Evolutionary conservation across 2,113 vertebrate genomes (phyloP).

Genomic region (Erythrolamprus reginae): DNA sequence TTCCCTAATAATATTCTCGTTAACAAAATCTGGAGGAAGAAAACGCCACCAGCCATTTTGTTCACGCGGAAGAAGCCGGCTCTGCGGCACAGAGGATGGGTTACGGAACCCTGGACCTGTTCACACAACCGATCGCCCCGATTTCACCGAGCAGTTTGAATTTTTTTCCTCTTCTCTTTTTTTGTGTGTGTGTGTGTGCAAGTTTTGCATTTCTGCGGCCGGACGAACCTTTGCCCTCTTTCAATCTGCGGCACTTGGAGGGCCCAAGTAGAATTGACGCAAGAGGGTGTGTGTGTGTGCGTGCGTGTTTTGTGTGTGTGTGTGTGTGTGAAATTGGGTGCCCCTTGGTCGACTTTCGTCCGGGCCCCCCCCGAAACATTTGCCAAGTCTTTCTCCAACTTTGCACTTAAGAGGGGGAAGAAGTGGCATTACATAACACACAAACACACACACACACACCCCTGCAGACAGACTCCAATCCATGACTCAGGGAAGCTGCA

Average conservation of each 20-base stretch:
- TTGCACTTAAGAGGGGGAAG: background rate
- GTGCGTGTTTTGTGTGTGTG: no score
- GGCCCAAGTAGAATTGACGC: background rate
- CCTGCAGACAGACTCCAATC: background rate
- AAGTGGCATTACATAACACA: background rate
- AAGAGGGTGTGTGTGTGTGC: background rate
- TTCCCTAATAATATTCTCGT: background rate
- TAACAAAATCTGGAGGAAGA: no score
- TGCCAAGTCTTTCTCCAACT: background rate
- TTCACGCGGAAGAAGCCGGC: background rate
- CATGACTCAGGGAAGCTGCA: background rate
- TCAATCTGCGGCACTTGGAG: no score
- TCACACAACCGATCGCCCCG: background rate
- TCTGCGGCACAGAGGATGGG: background rate
- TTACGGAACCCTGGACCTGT: background rate
- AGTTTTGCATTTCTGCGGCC: background rate
- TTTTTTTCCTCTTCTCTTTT: no score
- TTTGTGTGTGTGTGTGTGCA: no score
- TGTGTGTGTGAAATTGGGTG: background rate
- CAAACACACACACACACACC: no score
- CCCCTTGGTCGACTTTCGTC: background rate
- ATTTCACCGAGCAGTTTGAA: background rate
- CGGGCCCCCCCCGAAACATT: background rate
- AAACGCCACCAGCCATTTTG: background rate
- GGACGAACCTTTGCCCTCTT: conserved; percentile 8